phyloP scores from a whole-genome alignment of 2,888 invertebrate genomes.

The Hyalella azteca region DNA sequence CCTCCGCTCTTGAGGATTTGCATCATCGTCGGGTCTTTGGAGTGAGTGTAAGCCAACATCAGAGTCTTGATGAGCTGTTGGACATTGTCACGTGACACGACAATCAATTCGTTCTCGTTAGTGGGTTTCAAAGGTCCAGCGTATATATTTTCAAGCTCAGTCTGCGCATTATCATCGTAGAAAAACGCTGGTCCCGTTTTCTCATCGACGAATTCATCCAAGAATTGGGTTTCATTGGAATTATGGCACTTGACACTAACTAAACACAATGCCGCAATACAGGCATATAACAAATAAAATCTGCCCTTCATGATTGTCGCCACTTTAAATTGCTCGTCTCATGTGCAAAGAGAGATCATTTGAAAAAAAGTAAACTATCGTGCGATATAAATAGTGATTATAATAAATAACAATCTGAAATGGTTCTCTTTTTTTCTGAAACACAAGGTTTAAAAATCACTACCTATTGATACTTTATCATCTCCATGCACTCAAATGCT shows the following conservation, averaged over 20 bases:
- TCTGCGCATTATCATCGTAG: background rate
- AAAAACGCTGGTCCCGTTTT: background rate
- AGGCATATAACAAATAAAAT: background rate
- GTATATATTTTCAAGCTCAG: background rate
- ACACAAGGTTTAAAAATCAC: too few species aligned
- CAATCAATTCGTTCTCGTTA: background rate
- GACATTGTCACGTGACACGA: conserved; percentile 46
- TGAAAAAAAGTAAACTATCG: too few species aligned
- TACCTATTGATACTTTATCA: too few species aligned
- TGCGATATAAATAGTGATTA: too few species aligned
- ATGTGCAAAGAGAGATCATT: background rate
- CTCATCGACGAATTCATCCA: background rate
- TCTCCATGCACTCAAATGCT: too few species aligned
- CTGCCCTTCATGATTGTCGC: background rate
- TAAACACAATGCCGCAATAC: background rate
- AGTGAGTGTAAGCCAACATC: conserved; percentile 47
- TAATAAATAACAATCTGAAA: background rate
- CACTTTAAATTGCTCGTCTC: background rate
- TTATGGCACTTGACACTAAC: background rate
- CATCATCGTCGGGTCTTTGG: conserved; percentile 45
- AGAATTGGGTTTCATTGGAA: background rate
- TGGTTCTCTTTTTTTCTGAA: background rate
- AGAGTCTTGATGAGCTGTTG: conserved; percentile 45
- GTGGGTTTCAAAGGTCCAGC: conserved; percentile 19
- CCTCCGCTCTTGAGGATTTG: conserved; percentile 48